Evolutionary conservation across 2,888 invertebrate species (phyloP).

Genomic region (Troilus luridus): DNA sequence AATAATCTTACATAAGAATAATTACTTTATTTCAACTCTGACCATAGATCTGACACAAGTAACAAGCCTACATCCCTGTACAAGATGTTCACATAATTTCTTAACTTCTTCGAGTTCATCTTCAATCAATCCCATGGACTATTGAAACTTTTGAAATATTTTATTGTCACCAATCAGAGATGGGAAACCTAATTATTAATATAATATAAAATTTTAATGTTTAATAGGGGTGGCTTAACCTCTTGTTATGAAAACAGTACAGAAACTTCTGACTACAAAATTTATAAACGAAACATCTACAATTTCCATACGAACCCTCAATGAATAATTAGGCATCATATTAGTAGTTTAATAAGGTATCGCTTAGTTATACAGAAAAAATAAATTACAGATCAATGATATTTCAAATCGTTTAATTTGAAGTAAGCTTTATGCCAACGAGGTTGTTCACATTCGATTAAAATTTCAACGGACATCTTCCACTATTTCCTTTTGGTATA

Average conservation of each 20-base stretch:
- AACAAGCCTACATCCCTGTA: conserved; percentile 76
- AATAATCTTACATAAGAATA: neutral
- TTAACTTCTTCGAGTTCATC: conserved; percentile 78
- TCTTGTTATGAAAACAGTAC: neutral
- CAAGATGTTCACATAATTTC: conserved; percentile 75
- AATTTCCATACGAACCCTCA: neutral
- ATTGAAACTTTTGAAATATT: neutral
- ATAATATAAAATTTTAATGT: neutral
- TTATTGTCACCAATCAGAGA: neutral
- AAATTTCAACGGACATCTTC: neutral
- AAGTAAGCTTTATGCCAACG: neutral
- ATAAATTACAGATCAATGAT: conserved; percentile 16
- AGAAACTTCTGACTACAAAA: neutral
- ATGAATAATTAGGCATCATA: neutral
- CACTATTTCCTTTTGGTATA: no score
- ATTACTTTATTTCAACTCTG: conserved; percentile 76
- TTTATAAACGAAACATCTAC: neutral
- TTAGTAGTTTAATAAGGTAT: neutral
- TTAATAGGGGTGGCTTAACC: neutral
- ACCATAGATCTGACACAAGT: conserved; percentile 78
- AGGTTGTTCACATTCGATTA: neutral
- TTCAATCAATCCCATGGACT: conserved; percentile 75
- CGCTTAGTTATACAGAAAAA: neutral
- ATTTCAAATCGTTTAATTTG: neutral
- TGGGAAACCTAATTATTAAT: neutral